These are phyloP conservation scores for Acanthosepion pharaonis DNA, from an alignment of 2,888 invertebrate genomes.

Conservation along the genomic window DNA sequence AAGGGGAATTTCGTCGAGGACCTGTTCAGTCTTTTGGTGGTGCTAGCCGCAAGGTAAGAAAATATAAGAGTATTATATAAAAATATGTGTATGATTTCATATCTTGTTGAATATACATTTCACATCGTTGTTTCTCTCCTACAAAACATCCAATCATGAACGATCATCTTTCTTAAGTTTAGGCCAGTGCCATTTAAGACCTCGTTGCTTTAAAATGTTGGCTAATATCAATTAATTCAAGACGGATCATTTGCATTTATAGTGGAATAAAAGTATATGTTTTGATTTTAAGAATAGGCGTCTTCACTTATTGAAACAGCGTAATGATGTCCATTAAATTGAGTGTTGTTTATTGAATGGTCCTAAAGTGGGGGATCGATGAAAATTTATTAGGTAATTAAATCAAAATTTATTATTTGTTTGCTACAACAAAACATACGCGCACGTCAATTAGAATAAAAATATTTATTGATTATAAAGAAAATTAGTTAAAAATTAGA, in stretches of 20 bases:
- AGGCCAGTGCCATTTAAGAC: not conserved
- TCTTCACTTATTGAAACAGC: not conserved
- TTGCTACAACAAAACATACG: too few relatives aligned
- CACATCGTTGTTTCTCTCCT: not conserved
- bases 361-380: not conserved
- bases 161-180: not conserved
- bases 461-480: too few relatives aligned
- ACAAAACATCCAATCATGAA: not conserved
- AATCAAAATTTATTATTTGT: too few relatives aligned
- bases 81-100: not conserved
- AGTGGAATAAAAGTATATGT: not conserved
- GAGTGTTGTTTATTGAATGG: not conserved
- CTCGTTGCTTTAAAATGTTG: slow-evolving; percentile 33
- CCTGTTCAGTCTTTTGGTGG: slow-evolving; percentile 93
- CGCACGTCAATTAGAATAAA: too few relatives aligned
- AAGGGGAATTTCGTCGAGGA: slow-evolving; percentile 89
- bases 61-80: not conserved
- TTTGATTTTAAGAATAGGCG: not conserved
- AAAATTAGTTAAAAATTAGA: too few relatives aligned
- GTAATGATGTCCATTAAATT: not conserved
- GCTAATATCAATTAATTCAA: not conserved
- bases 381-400: too few relatives aligned
- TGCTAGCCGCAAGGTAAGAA: slow-evolving; percentile 75
- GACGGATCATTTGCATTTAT: not conserved
- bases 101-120: not conserved